Conservation (phyloP, 2,888 invertebrate genomes). For the Mellilla xanthometata region DNA sequence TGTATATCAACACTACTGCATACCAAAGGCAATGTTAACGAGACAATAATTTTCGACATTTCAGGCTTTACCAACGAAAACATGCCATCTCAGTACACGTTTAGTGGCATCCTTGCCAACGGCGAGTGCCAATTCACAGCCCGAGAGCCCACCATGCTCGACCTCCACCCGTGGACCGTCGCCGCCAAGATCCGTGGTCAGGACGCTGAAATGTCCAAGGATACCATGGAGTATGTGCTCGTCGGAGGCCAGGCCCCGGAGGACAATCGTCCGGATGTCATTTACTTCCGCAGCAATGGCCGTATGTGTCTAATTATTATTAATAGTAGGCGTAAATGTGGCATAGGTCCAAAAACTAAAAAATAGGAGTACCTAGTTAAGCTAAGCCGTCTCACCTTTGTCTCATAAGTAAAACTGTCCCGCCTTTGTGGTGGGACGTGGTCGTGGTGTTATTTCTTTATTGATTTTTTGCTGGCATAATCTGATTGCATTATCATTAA, state of each 20-base stretch:
- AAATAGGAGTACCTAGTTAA: too few relatives aligned
- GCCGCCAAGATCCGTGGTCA: constrained; percentile 46
- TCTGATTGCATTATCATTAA: too few relatives aligned
- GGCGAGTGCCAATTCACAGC: constrained; percentile 48
- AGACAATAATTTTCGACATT: too few relatives aligned
- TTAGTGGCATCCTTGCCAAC: constrained; percentile 19
- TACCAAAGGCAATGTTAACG: too few relatives aligned
- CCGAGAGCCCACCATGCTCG: constrained; percentile 36
- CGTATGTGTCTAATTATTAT: constrained; percentile 9
- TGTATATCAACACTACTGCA: too few relatives aligned
- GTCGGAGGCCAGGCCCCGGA: constrained; percentile 1
- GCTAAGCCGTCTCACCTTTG: too few relatives aligned
- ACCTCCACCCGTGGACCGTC: constrained; percentile 60
- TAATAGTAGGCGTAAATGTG: too few relatives aligned
- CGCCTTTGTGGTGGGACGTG: too few relatives aligned
- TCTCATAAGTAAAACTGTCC: too few relatives aligned
- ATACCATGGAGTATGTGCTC: constrained; percentile 30
- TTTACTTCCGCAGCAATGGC: background rate
- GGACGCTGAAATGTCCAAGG: constrained; percentile 43
- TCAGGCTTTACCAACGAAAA: constrained; percentile 55
- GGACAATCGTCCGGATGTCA: background rate
- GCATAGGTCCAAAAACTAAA: too few relatives aligned
- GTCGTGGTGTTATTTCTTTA: too few relatives aligned
- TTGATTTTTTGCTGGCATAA: too few relatives aligned
- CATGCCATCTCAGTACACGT: constrained; percentile 38